Evolutionary conservation across 2,113 vertebrate species (phyloP).

Genomic region (Eonycteris spelaea): DNA sequence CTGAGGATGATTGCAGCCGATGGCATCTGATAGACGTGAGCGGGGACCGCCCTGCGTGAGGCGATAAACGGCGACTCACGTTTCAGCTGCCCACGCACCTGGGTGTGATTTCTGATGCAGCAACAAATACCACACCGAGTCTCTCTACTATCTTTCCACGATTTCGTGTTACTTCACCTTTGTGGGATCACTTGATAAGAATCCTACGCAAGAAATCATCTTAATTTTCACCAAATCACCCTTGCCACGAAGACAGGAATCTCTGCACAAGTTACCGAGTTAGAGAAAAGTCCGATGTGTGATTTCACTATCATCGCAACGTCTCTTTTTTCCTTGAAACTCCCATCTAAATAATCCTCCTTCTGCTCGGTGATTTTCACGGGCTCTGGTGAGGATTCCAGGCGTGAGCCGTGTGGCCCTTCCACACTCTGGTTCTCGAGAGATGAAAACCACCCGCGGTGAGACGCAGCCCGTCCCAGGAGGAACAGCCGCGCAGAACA

Average conservation of each 20-base stretch:
- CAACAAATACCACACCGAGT: too few relatives aligned
- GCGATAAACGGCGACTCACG: too few relatives aligned
- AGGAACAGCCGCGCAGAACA: background rate
- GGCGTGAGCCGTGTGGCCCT: background rate
- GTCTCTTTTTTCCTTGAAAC: background rate
- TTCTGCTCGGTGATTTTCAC: too few relatives aligned
- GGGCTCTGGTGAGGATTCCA: background rate
- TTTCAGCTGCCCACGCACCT: background rate
- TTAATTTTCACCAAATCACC: background rate
- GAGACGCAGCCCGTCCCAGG: background rate
- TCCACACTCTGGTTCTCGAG: background rate
- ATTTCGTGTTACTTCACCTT: background rate
- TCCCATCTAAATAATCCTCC: background rate
- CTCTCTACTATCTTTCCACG: background rate
- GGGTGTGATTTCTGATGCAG: background rate
- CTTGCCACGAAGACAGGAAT: background rate
- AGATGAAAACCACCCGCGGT: background rate
- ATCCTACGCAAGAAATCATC: background rate
- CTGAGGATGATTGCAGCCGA: background rate
- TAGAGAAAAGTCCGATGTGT: background rate
- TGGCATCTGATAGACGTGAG: rapidly evolving
- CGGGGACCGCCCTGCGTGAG: background rate
- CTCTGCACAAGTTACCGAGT: background rate
- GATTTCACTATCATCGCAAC: background rate
- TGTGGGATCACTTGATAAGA: background rate